Conservation (phyloP, 2,888 invertebrate genomes). For the Hipparchia sbordonii region DNA sequence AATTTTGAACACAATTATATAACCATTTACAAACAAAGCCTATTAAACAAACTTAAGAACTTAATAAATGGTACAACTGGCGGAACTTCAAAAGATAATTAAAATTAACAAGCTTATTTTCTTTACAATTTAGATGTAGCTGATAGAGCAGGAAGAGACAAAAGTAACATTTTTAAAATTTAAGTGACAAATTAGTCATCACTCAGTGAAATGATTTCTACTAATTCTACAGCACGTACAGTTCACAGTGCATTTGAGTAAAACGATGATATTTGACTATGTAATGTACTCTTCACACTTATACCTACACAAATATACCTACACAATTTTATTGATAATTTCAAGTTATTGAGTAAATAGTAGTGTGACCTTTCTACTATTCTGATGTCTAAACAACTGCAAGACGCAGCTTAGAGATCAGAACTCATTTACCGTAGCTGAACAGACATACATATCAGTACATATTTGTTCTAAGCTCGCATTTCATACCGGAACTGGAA, state of each 20-base stretch:
- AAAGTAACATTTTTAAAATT: neutral
- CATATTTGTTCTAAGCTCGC: neutral
- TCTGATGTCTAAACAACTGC: no score
- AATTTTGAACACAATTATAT: no score
- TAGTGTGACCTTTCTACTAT: no score
- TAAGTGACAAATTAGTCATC: neutral
- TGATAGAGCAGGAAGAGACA: neutral
- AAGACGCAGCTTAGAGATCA: no score
- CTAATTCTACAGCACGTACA: neutral
- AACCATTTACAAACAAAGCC: no score
- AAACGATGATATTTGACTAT: neutral
- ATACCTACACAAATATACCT: no score
- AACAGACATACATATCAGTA: neutral
- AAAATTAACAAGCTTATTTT: neutral
- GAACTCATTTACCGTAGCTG: neutral
- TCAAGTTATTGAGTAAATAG: neutral
- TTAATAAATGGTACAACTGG: no score
- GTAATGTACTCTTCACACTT: neutral
- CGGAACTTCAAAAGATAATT: neutral
- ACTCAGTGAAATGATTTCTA: neutral
- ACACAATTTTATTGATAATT: neutral
- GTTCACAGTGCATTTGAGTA: neutral
- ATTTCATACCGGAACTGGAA: slow-evolving; percentile 3
- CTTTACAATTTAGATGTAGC: neutral
- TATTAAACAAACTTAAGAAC: no score